Base-by-base conservation (phyloP, 1,140 invertebrate species). In the Berghia stephanieae region DNA sequence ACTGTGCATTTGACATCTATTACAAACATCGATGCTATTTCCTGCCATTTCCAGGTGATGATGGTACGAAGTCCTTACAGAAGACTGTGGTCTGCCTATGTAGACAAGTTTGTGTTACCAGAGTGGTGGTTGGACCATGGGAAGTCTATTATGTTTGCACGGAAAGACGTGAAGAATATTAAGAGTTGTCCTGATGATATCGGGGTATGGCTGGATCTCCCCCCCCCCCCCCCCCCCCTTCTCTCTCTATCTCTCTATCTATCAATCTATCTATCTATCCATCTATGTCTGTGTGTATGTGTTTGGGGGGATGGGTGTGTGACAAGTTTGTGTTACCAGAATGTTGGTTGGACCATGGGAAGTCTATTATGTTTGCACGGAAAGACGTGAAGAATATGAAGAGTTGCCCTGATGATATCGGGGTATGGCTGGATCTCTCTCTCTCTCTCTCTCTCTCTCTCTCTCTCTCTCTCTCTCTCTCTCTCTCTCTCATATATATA, bases 61-160 rank as follows among this genome's bases (percentile, higher is more conserved):
- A 55, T 71, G 3, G 42, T 55, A 18, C 36, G 80, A 10, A 71
- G 79, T 38, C 80, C 80, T 13, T 81, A 68, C 46, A 43, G 69
- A 2, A 69, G 80, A 55, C 27, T 81, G 16, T 81, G 69, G 74
- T 81, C 80, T n/a, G 74, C 78, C 1, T 81, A 77, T 46, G 72
- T 81, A 31, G 80, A 81, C 71, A 81, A 81, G 57, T 71, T 79
- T 16, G 24, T 79, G 13, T 67, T 81, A 18, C 74, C 72, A 42
- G 75, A 80, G 38, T 82, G 77, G 27, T 82, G 81, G 81, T 36
- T 21, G 16, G 49, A 72, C 31, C 55, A 77, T 38, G 77, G 77
- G 31, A 66, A 27, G 36, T 31, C 72, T 27, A 80, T 82, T 31
- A 42, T 78, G 13, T 38, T 34, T n/a, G 21, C 43, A 18, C 24